These are phyloP conservation scores for Sander lucioperca DNA, from an alignment of 2,113 vertebrate species.

Conservation along the genomic window DNA sequence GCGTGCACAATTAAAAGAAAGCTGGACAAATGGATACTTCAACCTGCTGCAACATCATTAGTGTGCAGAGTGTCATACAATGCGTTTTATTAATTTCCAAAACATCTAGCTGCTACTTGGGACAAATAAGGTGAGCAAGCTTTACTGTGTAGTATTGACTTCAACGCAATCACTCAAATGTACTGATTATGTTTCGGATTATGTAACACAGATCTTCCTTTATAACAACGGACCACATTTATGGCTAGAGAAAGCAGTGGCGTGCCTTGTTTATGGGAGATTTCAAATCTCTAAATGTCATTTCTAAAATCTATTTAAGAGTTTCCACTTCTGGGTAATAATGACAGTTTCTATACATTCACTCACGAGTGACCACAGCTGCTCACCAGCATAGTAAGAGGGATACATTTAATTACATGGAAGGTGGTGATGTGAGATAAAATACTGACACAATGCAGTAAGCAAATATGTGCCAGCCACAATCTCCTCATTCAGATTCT, in stretches of 20 bases:
- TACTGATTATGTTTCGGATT: background rate
- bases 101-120: background rate
- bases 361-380: slow-evolving; percentile 14
- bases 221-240: background rate
- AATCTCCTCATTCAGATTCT: slow-evolving; percentile 29
- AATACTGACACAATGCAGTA: slow-evolving; percentile 20
- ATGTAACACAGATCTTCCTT: background rate
- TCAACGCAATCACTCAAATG: background rate
- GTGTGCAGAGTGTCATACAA: background rate
- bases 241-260: background rate
- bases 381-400: slow-evolving; percentile 25
- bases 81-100: background rate
- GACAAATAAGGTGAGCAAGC: no score
- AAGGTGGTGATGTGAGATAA: slow-evolving; percentile 52
- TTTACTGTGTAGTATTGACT: background rate
- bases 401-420: slow-evolving; percentile 55
- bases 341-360: slow-evolving; percentile 1
- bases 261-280: background rate
- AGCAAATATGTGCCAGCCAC: slow-evolving; percentile 14
- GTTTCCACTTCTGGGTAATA: background rate
- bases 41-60: background rate
- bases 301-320: slow-evolving; percentile 16
- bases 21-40: background rate
- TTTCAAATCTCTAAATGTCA: background rate
- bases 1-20: background rate